Percentiles rank a stretch among this genome's conserved stretches.
Conservation (phyloP, 1,140 invertebrate genomes). For the Neodiprion lecontei region DNA sequence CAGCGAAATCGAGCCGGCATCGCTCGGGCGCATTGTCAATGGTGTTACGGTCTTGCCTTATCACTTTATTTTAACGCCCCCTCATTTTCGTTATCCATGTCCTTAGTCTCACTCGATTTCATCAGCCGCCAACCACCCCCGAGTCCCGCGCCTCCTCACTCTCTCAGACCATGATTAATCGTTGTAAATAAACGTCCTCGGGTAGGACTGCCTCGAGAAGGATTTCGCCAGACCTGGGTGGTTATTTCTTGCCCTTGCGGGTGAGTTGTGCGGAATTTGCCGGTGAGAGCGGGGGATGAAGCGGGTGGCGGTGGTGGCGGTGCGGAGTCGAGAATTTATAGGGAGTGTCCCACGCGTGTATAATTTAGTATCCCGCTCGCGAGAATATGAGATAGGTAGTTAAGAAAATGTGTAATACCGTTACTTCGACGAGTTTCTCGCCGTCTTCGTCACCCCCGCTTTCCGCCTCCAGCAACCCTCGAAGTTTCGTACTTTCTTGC, state of each 20-base stretch:
- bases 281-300: background rate
- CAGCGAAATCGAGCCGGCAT: too few species aligned
- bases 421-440: background rate
- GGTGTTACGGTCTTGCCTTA: constrained; percentile 28
- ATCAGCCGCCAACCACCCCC: constrained; percentile 3
- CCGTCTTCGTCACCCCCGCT: too few species aligned
- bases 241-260: constrained; percentile 5
- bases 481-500: too few species aligned
- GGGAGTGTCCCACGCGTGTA: constrained; percentile 1
- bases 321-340: background rate
- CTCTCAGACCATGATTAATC: constrained; percentile 31
- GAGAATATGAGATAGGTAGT: background rate
- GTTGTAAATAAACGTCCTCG: constrained; percentile 34
- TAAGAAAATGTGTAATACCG: background rate
- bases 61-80: constrained; percentile 29
- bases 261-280: background rate
- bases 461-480: too few species aligned
- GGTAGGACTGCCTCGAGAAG: background rate
- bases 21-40: constrained; percentile 4
- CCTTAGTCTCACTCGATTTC: background rate
- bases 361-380: background rate
- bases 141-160: constrained; percentile 16
- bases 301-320: background rate
- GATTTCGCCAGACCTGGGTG: background rate
- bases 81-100: constrained; percentile 18